Evolutionary conservation across 1,140 invertebrate genomes (phyloP), one percentile per base, ranked within the genome.

Genomic region (Ericerus pela): DNA sequence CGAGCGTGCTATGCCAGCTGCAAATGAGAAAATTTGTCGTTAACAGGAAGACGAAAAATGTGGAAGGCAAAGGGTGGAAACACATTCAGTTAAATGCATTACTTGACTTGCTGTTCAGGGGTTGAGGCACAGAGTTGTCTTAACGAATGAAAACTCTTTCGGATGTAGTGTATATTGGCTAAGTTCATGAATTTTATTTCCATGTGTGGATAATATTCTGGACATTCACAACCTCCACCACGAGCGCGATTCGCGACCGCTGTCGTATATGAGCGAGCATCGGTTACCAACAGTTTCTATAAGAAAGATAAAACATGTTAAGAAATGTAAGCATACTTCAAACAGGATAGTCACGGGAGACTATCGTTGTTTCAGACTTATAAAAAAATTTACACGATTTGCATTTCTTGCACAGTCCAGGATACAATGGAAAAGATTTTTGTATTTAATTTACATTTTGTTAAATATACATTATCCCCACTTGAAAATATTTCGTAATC

Each of bases 101-200:
- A n/a, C n/a, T n/a, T n/a, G n/a, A n/a, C n/a, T n/a, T n/a, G 74
- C 67, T 84, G 80, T 67, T 90, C 85, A 1, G 79, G 72, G 11
- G 81, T 75, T 43, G 82, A 77, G 28, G 82, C 79, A 61, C 85
- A 87, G 0, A 95, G 70, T 52, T 79, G 77, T 47, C 85, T 69
- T 26, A 88, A 72, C 26, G 82, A 78, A 54, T 85, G 82, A 68
- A 88, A 88, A 67, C 83, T 85, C 62, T 88, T 89, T 29, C 94
- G 75, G 64, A 97, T 88, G 53, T 85, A 81, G 72, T 97, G 94
- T 60, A 98, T 97, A 71, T 98, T 98, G 51, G 91, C 86, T 67
- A 98, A 72, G 70, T 87, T 88, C 92, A 97, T 96, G 68, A 96
- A 98, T 67, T 92, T 82, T 56, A 97, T 92, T 70, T 96, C 92